Evolutionary conservation across 2,113 vertebrate genomes (phyloP), one percentile per base, ranked within the genome.

Genomic region (Chionodraco myersi): DNA sequence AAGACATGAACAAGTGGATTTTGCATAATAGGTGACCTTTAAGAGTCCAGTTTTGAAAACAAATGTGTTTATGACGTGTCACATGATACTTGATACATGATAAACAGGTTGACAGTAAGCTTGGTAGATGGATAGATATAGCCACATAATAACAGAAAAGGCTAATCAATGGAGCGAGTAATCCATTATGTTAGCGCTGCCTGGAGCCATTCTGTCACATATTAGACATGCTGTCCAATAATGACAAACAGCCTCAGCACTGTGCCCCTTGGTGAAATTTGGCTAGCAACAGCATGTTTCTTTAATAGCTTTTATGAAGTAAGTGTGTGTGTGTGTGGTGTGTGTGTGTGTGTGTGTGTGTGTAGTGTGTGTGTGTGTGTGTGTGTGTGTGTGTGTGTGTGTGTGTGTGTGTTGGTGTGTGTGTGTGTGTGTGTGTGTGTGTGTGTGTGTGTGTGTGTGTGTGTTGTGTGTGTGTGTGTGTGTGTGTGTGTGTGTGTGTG

Each of bases 111-210:
- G 44, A 18, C 16, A 68, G 5, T 2, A 45, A 66, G 16, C 26
- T 48, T 60, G 11, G 26, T 14, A 2, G 47, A 78, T 56, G 51
- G 69, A 53, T 62, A 7, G 48, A 73, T 63, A 77, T 11, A 4
- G 34, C 47, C 36, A 18, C 26, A n/a, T 44, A 76, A 48, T 44
- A 72, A 68, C 12, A 66, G 12, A 79, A 41, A 47, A 61, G 44
- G 61, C 71, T 76, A 54, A 82, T 89, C 75, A 77, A 44, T 56
- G 56, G 54, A 77, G 80, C 83, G 49, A 75, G 21, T 7, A 70
- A 70, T 41, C 64, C 18, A 68, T 83, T 86, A 83, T 79, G 75
- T 79, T 54, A 45, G 72, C 59, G 67, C 52, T 70, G 65, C 77
- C 79, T 58, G 53, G 70, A 80, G 68, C 67, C 62, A 41, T 60